Percentiles rank a stretch among this genome's conserved stretches.
Conservation (phyloP, 2,797 vertebrate genomes). For the Arrhamphus sclerolepis region DNA sequence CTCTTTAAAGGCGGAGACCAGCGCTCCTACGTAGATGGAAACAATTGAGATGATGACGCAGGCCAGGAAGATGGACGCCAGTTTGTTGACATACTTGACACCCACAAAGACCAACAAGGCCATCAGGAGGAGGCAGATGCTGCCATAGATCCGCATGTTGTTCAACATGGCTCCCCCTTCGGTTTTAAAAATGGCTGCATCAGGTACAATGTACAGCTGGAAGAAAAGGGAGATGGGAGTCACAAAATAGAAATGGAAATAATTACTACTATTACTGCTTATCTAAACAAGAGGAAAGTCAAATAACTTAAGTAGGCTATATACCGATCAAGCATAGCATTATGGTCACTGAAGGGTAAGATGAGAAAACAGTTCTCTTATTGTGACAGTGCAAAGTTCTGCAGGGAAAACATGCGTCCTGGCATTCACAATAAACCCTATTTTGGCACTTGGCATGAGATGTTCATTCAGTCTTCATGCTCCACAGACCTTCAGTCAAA, state of each 20-base stretch:
- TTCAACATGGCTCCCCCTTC: conserved; percentile 88
- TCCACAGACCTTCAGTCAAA: too few relatives aligned
- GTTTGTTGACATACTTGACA: conserved; percentile 92
- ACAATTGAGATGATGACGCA: conserved; percentile 91
- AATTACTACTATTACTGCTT: too few relatives aligned
- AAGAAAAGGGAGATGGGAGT: background rate
- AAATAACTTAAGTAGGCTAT: too few relatives aligned
- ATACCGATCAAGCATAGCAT: too few relatives aligned
- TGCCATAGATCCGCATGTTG: conserved; percentile 92
- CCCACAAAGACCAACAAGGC: conserved; percentile 91
- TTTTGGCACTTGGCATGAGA: too few relatives aligned
- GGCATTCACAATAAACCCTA: too few relatives aligned
- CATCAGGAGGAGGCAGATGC: conserved; percentile 88
- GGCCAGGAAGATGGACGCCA: conserved; percentile 90
- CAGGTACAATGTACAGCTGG: conserved; percentile 88
- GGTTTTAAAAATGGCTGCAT: conserved; percentile 85
- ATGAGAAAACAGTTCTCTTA: too few relatives aligned
- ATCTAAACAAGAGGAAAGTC: background rate
- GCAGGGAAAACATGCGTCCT: too few relatives aligned
- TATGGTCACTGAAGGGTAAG: too few relatives aligned
- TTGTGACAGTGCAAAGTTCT: too few relatives aligned
- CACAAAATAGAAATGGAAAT: too few relatives aligned
- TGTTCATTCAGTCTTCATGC: too few relatives aligned
- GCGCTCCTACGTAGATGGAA: conserved; percentile 89
- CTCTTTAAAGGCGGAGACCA: conserved; percentile 88